Conservation (phyloP, 1,140 invertebrate genomes). For the Diploscapter pachys region DNA sequence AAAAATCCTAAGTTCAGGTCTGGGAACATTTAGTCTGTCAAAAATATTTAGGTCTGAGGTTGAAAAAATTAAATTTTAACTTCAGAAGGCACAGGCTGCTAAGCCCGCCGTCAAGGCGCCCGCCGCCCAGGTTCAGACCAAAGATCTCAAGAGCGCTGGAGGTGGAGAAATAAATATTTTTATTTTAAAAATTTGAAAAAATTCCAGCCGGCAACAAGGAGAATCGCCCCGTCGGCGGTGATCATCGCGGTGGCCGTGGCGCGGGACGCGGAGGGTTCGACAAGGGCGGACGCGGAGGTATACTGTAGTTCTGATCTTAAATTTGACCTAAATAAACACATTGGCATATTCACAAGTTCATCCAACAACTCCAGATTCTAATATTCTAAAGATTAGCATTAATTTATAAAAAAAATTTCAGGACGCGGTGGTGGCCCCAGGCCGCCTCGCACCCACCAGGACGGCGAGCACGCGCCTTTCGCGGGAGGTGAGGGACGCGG, state of each 20-base stretch:
- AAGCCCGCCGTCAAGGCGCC: constrained; percentile 29
- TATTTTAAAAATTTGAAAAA: background rate
- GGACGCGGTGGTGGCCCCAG: constrained; percentile 21
- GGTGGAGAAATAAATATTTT: constrained; percentile 6
- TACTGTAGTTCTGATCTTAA: constrained; percentile 8
- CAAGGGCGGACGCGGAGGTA: constrained; percentile 30
- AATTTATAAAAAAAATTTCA: background rate
- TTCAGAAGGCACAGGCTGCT: constrained; percentile 22
- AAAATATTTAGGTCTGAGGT: no score
- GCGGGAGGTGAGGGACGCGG: constrained; percentile 21
- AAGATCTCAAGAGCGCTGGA: constrained; percentile 17
- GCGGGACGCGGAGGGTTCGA: constrained; percentile 36
- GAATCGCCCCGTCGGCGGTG: constrained; percentile 24
- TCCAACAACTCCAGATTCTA: background rate
- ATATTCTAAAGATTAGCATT: background rate
- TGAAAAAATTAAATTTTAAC: no score
- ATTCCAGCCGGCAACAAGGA: constrained; percentile 18
- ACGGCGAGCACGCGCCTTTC: background rate
- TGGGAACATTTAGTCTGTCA: no score
- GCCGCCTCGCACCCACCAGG: background rate
- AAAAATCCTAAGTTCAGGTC: no score
- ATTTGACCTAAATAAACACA: background rate
- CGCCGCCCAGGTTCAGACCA: background rate
- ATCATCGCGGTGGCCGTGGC: constrained; percentile 27
- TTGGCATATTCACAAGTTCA: background rate